Conservation (phyloP, 2,888 invertebrate genomes). For the Macrosoma leucophasiata region DNA sequence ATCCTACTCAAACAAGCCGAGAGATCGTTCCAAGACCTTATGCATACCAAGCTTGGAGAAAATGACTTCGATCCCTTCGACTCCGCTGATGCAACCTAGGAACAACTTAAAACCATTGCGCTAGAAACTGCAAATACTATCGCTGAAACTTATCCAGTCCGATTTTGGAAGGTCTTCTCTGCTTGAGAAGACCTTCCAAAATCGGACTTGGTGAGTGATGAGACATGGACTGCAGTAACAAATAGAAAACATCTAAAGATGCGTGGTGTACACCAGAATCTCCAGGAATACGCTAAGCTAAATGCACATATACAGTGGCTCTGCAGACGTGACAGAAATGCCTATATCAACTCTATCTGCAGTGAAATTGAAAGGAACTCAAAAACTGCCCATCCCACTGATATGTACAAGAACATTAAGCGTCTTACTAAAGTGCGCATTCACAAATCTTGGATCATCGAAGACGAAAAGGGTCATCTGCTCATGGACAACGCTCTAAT, state of each 20-base stretch:
- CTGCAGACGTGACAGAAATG: background rate
- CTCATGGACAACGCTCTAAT: background rate
- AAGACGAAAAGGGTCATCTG: background rate
- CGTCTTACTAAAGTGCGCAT: background rate
- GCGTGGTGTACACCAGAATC: background rate
- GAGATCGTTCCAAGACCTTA: background rate
- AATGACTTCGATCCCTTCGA: conserved; percentile 1
- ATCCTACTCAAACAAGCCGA: background rate
- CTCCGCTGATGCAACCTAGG: conserved; percentile 1
- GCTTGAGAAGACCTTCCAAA: background rate
- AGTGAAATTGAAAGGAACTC: background rate
- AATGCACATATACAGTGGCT: background rate
- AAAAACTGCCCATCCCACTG: background rate
- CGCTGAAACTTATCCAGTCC: background rate
- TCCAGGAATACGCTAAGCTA: background rate
- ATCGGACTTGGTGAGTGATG: background rate
- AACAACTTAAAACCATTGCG: background rate
- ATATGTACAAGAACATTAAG: background rate
- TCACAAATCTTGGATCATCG: background rate
- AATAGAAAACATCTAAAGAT: background rate
- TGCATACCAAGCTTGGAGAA: background rate
- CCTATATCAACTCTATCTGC: background rate
- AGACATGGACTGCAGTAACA: background rate
- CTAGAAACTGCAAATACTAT: conserved; percentile 1
- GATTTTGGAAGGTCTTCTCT: too few species aligned